Percentiles rank a stretch among this genome's conserved stretches.
phyloP scores from a whole-genome alignment of 2,888 invertebrate genomes.

The Stenodera caucasica region DNA sequence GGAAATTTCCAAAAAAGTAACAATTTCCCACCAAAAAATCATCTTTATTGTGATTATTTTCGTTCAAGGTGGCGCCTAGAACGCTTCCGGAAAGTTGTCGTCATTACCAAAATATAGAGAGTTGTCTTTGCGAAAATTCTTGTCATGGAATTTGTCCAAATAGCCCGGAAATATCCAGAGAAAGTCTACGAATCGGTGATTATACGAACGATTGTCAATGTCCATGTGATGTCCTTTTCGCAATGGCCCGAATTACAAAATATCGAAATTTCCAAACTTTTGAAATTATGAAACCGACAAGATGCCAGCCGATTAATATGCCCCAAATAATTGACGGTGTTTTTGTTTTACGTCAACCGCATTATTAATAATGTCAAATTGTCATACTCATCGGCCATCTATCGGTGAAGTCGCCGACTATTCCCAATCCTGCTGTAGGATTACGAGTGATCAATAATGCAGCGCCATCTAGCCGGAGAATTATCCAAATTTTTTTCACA shows the following conservation, averaged over 20 bases:
- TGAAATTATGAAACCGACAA: slow-evolving; percentile 49
- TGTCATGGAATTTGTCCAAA: no score
- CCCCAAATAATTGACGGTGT: slow-evolving; percentile 45
- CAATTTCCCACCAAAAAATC: no score
- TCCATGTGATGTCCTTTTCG: slow-evolving; percentile 39
- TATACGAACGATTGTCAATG: not conserved
- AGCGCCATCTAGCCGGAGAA: not conserved
- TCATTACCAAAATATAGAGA: no score
- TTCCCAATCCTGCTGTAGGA: not conserved
- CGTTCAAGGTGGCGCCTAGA: no score
- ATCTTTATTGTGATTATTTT: no score
- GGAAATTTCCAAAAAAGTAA: no score
- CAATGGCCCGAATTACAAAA: slow-evolving; percentile 48
- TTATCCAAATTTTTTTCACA: not conserved
- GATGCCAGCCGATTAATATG: slow-evolving; percentile 42
- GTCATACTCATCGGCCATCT: not conserved
- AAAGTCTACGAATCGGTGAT: not conserved
- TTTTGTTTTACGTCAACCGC: slow-evolving; percentile 42
- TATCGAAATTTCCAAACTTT: slow-evolving; percentile 48
- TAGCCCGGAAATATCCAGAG: not conserved
- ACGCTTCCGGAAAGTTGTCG: no score
- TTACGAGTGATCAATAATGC: not conserved
- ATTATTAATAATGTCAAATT: not conserved
- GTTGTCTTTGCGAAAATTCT: no score
- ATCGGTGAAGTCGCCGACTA: not conserved